Base-by-base conservation (phyloP, 1,140 invertebrate species). In the Cotesia vestalis region DNA sequence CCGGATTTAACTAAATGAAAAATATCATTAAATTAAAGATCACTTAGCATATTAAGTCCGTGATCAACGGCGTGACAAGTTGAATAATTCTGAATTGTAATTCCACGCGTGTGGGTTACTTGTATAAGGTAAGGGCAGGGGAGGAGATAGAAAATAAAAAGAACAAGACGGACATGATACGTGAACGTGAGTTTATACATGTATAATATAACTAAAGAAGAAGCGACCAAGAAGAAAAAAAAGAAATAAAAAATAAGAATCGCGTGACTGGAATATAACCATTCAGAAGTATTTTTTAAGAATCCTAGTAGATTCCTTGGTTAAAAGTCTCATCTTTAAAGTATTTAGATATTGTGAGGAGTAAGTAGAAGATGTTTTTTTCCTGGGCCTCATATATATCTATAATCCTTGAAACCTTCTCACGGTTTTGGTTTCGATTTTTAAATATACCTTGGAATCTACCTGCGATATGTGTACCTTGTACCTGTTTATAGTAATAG, bases 211-310 rank as follows among this genome's bases (percentile, higher is more conserved):
- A 27, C 27, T 3, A 27, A 27, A 27, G 27, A 27, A 27, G 27
- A 27, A 27, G 40, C 40, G 40, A 27, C 5, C 6, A 46, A 46
- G 5, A 8, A 46, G 4, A 46, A 46, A 46, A 46, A 46, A 11
- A 46, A 46, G 6, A 46, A 46, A 11, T 9, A 9, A 46, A 46
- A 46, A 46, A 51, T 20, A 53, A 71, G 52, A 63, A 71, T 71
- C 40, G 69, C 69, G 69, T 71, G 69, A 71, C 69, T 51, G 40
- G 69, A 51, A 71, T 71, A 71, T 71, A 62, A 63, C 69, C 20
- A 63, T 11, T 14, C 6, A 53, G 60, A 71, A 34, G 51, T 71
- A 46, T 61, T 46, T 35, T 46, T 12, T 35, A 17, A 63, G 34
- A 20, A 57, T 38, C 66, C 34, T 14, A 9, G 35, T 5, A 68